These are phyloP conservation scores for Drosophila kepulauana DNA, from an alignment of 1,140 invertebrate genomes.

Conservation along the genomic window DNA sequence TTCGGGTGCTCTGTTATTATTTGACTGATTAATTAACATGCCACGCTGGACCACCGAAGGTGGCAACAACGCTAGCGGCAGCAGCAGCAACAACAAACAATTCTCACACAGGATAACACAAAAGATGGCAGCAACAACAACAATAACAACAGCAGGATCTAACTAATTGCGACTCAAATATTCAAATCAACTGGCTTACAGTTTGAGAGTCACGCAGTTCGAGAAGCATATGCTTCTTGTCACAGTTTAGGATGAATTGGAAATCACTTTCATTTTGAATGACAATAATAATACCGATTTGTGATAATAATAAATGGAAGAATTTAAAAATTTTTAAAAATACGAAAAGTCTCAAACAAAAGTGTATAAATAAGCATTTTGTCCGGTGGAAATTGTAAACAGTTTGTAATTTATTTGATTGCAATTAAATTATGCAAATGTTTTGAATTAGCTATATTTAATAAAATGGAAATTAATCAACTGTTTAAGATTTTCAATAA, in stretches of 20 bases:
- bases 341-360: no score
- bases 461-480: no score
- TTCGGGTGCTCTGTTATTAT: slow-evolving; percentile 65
- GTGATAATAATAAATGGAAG: no score
- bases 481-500: no score
- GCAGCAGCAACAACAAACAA: slow-evolving; percentile 33
- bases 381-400: no score
- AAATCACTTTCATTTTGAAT: not conserved
- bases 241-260: not conserved
- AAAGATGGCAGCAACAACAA: slow-evolving; percentile 9
- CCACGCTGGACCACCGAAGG: slow-evolving; percentile 69
- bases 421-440: no score
- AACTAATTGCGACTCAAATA: not conserved
- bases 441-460: no score
- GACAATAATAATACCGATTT: not conserved
- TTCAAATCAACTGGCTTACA: not conserved
- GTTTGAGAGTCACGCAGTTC: slow-evolving; percentile 19
- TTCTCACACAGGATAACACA: slow-evolving; percentile 51
- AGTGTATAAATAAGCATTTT: no score
- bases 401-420: no score
- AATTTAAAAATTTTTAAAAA: no score
- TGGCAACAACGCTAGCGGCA: slow-evolving; percentile 33
- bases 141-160: not conserved
- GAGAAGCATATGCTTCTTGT: not conserved
- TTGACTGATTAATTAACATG: slow-evolving; percentile 80